These are phyloP conservation scores for Protobothrops mucrosquamatus DNA, from an alignment of 2,113 vertebrate genomes.

Conservation along the genomic window DNA sequence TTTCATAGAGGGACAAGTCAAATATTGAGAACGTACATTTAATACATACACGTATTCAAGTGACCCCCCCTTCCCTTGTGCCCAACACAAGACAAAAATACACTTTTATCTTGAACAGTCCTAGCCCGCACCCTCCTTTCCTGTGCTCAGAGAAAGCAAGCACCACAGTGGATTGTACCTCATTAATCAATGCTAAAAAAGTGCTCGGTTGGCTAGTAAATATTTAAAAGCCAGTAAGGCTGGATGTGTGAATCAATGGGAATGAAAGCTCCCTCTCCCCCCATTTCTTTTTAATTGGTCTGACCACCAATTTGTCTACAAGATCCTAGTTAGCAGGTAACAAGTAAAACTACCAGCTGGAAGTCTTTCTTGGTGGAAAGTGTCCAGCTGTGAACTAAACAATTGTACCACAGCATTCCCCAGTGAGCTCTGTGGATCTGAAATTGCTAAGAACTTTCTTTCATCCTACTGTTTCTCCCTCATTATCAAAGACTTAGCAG, in stretches of 20 bases:
- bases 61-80: background rate
- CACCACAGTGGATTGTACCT: conserved; percentile 46
- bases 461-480: conserved; percentile 11
- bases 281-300: conserved; percentile 46
- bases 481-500: conserved; percentile 37
- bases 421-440: background rate
- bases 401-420: conserved; percentile 40
- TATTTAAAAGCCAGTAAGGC: conserved; percentile 55
- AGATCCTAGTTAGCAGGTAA: conserved; percentile 39
- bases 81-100: conserved; percentile 36
- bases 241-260: conserved; percentile 57
- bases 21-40: conserved; percentile 49
- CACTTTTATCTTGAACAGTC: conserved; percentile 38
- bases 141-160: background rate
- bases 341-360: conserved; percentile 33
- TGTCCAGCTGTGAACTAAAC: conserved; percentile 20
- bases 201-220: conserved; percentile 53
- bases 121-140: background rate
- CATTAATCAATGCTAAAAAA: conserved; percentile 56
- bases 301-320: conserved; percentile 40
- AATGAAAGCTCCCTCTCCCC: conserved; percentile 49
- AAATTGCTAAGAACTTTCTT: conserved; percentile 35
- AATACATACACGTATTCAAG: conserved; percentile 18
- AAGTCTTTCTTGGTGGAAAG: conserved; percentile 38
- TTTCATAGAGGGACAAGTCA: conserved; percentile 53